A percentile compares a stretch with the other conserved stretches of the same genome.
These are phyloP conservation scores for Subanguina moxae DNA, from an alignment of 1,140 invertebrate species.

Conservation along the genomic window DNA sequence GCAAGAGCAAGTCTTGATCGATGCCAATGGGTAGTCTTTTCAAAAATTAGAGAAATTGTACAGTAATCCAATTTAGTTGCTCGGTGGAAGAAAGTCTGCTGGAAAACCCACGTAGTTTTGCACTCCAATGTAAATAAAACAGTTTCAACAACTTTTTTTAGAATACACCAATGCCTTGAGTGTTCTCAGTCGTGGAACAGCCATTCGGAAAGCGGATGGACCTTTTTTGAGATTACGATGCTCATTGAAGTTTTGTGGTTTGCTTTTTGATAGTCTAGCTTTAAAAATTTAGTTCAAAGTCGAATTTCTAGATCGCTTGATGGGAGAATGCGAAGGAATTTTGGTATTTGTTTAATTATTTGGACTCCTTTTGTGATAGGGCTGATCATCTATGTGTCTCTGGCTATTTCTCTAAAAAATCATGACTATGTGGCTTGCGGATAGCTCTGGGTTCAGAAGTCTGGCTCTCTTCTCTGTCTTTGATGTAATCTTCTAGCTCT, in stretches of 20 bases:
- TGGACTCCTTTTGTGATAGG: no score
- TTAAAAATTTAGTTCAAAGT: conserved; percentile 17
- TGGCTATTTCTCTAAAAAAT: no score
- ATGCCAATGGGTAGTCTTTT: conserved; percentile 39
- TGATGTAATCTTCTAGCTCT: no score
- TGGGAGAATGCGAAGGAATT: conserved; percentile 45
- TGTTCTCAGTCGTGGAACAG: conserved; percentile 23
- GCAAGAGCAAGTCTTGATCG: conserved; percentile 29
- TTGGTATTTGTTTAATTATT: conserved; percentile 21
- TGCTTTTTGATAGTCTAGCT: neutral
- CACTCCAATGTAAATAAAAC: neutral
- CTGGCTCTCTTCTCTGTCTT: no score
- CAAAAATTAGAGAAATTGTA: neutral
- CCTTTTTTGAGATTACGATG: conserved; percentile 26
- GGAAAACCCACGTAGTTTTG: conserved; percentile 29
- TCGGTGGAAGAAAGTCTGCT: conserved; percentile 28
- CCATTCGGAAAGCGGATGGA: conserved; percentile 29
- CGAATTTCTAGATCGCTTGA: conserved; percentile 35
- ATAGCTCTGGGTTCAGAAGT: no score
- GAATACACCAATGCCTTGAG: conserved; percentile 15
- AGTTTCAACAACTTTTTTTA: neutral
- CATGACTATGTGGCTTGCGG: no score
- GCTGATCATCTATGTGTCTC: no score
- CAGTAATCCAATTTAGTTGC: conserved; percentile 25
- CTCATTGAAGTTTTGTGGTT: conserved; percentile 18